Conservation (phyloP, 2,888 invertebrate genomes). For the Drosophila suboccidentalis region DNA sequence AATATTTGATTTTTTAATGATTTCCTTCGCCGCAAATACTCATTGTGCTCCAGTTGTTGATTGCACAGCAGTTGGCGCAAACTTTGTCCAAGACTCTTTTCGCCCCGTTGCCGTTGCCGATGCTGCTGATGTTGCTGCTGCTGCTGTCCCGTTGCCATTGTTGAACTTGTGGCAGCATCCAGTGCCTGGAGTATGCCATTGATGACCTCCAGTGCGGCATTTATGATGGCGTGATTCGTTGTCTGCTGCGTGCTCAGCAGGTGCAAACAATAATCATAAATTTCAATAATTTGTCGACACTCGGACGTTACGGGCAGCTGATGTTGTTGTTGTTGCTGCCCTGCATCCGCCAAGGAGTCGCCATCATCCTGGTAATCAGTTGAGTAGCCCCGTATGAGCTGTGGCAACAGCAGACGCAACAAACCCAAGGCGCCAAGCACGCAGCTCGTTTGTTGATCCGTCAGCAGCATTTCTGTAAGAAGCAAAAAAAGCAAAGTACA, state of each 20-base stretch:
- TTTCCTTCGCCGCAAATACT: slow-evolving; percentile 85
- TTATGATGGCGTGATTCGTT: slow-evolving; percentile 94
- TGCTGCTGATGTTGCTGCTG: background rate
- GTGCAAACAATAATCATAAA: slow-evolving; percentile 92
- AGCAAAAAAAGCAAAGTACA: background rate
- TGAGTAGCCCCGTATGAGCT: slow-evolving; percentile 84
- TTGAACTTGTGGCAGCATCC: slow-evolving; percentile 55
- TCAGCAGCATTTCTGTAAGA: slow-evolving; percentile 80
- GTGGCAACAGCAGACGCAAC: slow-evolving; percentile 88
- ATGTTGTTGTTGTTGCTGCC: slow-evolving; percentile 38
- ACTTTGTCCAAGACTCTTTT: slow-evolving; percentile 66
- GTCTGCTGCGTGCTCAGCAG: slow-evolving; percentile 89
- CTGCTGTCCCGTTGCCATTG: slow-evolving; percentile 17
- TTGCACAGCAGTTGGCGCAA: slow-evolving; percentile 83
- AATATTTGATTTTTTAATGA: slow-evolving; percentile 86
- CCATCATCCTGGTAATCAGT: slow-evolving; percentile 69
- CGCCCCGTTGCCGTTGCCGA: slow-evolving; percentile 16
- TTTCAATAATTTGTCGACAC: slow-evolving; percentile 87
- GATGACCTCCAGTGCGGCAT: slow-evolving; percentile 92
- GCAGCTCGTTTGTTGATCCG: slow-evolving; percentile 85
- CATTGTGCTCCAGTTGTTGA: slow-evolving; percentile 85
- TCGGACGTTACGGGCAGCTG: slow-evolving; percentile 63
- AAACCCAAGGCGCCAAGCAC: slow-evolving; percentile 90
- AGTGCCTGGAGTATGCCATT: slow-evolving; percentile 84
- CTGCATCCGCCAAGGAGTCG: slow-evolving; percentile 57